These are phyloP conservation scores for Tiaroga cobitis DNA, from an alignment of 2,797 vertebrate genomes.

Conservation along the genomic window DNA sequence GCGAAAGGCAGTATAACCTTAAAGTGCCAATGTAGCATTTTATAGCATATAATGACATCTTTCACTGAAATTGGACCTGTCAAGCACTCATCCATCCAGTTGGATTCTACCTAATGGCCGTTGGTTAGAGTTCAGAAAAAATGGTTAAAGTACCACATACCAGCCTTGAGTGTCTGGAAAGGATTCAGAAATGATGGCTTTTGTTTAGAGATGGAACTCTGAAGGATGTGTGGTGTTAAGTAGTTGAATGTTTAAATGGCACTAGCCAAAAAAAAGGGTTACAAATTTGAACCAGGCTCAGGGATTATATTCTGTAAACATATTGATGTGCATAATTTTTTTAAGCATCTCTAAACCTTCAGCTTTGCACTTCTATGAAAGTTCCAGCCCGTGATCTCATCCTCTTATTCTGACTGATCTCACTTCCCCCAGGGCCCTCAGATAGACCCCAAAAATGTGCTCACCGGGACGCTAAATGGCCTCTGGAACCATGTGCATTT, in stretches of 20 bases:
- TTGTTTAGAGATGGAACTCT: slow-evolving; percentile 7
- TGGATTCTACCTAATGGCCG: slow-evolving; percentile 80
- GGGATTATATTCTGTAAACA: neutral
- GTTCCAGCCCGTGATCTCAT: neutral
- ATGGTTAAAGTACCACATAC: slow-evolving; percentile 70
- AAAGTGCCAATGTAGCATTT: slow-evolving; percentile 81
- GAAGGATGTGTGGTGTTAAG: neutral
- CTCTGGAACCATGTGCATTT: slow-evolving; percentile 77
- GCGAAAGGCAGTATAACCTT: slow-evolving; percentile 79
- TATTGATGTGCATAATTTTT: neutral
- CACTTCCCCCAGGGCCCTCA: slow-evolving; percentile 61
- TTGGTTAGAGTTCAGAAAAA: slow-evolving; percentile 73
- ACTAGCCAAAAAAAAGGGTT: neutral
- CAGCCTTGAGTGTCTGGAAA: slow-evolving; percentile 70
- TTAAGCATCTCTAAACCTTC: slow-evolving; percentile 16
- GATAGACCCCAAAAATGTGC: slow-evolving; percentile 63
- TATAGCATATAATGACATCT: slow-evolving; percentile 83
- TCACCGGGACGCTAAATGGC: slow-evolving; percentile 72
- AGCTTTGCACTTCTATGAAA: slow-evolving; percentile 14
- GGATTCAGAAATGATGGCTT: slow-evolving; percentile 52
- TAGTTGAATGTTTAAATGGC: neutral
- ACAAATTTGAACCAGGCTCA: neutral
- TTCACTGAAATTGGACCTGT: slow-evolving; percentile 80
- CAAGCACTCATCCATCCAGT: slow-evolving; percentile 76
- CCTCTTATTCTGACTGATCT: slow-evolving; percentile 9